These are phyloP conservation scores for Monoplex corrugatus DNA, from an alignment of 2,888 invertebrate species.

Conservation along the genomic window DNA sequence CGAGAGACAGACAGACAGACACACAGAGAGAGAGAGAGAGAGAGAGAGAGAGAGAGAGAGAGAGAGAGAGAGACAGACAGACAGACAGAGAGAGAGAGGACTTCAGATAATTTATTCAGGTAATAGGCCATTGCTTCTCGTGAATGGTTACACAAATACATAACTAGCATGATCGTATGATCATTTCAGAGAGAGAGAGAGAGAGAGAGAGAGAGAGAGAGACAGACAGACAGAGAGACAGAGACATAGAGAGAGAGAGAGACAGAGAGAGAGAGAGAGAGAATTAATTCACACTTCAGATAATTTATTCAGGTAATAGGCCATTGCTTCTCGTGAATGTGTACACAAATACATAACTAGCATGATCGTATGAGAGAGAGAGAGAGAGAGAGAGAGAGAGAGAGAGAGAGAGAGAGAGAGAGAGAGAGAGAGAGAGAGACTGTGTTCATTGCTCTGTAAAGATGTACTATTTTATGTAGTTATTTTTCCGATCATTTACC, in stretches of 20 bases:
- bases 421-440: constrained; percentile 19
- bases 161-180: background rate
- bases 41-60: no score
- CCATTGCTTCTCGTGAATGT: background rate
- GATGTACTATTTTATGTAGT: background rate
- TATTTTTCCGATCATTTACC: background rate
- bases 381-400: background rate
- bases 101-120: no score
- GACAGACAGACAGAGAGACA: constrained; percentile 14
- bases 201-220: no score
- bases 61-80: no score
- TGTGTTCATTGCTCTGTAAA: background rate
- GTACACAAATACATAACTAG: background rate
- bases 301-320: background rate
- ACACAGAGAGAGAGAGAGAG: background rate
- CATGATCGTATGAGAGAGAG: background rate
- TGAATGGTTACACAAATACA: background rate
- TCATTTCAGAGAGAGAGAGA: background rate
- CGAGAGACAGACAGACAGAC: constrained; percentile 15
- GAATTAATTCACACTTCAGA: no score
- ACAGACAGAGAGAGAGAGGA: no score
- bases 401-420: constrained; percentile 36
- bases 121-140: background rate
- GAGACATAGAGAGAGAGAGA: background rate
- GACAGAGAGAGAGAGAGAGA: no score